Conservation (phyloP, 2,888 invertebrate genomes). For the Trissonchulus latispiculum region DNA sequence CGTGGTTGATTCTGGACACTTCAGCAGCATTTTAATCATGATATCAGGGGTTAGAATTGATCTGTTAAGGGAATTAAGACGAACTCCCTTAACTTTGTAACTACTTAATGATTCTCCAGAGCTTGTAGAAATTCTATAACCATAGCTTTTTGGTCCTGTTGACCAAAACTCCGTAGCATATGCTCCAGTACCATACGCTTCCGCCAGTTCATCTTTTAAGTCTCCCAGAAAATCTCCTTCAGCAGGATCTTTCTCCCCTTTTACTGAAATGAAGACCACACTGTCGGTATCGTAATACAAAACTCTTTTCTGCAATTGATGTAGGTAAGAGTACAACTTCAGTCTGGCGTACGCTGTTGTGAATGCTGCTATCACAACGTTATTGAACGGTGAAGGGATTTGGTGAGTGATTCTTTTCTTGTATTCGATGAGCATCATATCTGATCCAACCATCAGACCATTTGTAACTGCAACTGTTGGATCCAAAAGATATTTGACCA, state of each 20-base stretch:
- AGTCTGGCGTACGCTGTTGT: constrained; percentile 2
- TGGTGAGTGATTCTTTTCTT: neutral
- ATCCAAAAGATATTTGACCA: neutral
- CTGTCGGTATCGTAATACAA: constrained; percentile 7
- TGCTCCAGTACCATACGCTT: neutral
- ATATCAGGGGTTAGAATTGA: neutral
- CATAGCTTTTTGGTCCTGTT: constrained; percentile 7
- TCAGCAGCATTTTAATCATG: constrained; percentile 1
- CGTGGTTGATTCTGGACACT: neutral
- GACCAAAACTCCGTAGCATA: neutral
- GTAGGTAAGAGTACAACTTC: neutral
- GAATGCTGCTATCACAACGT: neutral
- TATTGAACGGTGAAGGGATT: neutral
- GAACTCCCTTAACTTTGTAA: neutral
- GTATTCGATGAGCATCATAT: neutral
- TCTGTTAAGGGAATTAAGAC: neutral
- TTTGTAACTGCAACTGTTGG: neutral
- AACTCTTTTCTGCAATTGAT: neutral
- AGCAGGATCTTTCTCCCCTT: neutral
- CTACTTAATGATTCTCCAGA: too few species aligned
- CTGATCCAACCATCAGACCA: neutral
- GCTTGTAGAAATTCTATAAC: neutral
- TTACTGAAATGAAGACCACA: neutral
- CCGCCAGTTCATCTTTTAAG: constrained; percentile 2
- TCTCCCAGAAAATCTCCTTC: neutral